These are phyloP conservation scores for Sesamia inferens DNA, from an alignment of 2,888 invertebrate species.

Conservation along the genomic window DNA sequence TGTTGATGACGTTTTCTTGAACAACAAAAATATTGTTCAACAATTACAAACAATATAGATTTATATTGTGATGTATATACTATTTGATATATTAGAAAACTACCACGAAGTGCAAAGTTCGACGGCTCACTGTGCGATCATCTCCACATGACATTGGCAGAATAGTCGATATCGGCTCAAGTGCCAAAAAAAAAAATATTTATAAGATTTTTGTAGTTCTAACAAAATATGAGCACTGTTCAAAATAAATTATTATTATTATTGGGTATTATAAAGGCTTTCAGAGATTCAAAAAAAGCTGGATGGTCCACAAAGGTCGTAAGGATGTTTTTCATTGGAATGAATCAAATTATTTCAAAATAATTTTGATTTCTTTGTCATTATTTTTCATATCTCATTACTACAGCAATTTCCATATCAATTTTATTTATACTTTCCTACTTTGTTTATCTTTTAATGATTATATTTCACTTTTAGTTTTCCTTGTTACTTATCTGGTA, in stretches of 20 bases:
- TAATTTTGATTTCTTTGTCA: background rate
- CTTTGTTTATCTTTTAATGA: background rate
- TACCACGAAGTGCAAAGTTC: too few species aligned
- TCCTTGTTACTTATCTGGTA: background rate
- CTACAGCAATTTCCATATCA: background rate
- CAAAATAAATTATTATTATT: too few species aligned
- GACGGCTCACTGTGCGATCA: too few species aligned
- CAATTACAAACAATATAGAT: background rate
- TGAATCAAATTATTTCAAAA: background rate
- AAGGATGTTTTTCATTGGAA: background rate
- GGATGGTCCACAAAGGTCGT: background rate
- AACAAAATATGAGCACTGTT: too few species aligned
- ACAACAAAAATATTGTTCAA: conserved; percentile 15
- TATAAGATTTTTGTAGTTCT: too few species aligned
- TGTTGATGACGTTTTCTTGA: conserved; percentile 40
- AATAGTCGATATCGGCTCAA: too few species aligned
- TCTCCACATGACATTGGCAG: too few species aligned
- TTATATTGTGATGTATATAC: too few species aligned
- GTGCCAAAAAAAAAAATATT: too few species aligned
- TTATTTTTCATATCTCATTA: conserved; percentile 8
- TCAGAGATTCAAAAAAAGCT: conserved; percentile 26
- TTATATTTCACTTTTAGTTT: background rate
- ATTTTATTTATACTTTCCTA: background rate
- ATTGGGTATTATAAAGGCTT: conserved; percentile 20
- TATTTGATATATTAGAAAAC: too few species aligned